Conservation (phyloP, 1,140 invertebrate genomes). For the Penaeus indicus region DNA sequence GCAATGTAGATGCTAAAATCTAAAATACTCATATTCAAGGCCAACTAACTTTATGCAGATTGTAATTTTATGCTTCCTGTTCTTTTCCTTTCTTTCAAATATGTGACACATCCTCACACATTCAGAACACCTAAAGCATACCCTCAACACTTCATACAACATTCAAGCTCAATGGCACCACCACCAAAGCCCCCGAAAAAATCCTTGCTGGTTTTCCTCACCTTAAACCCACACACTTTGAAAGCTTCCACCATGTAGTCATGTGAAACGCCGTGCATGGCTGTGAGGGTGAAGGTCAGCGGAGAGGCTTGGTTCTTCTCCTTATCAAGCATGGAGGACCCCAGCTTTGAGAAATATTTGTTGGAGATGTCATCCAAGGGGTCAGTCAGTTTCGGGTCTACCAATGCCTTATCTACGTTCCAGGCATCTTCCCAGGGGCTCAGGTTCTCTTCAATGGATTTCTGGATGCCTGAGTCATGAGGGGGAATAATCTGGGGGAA, state of each 20-base stretch:
- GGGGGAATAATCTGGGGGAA: conserved; percentile 87
- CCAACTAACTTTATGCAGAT: too few species aligned
- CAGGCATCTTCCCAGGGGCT: conserved; percentile 80
- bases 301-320: conserved; percentile 76
- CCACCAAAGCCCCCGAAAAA: too few species aligned
- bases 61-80: too few species aligned
- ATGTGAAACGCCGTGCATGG: conserved; percentile 98
- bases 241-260: conserved; percentile 84
- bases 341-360: conserved; percentile 79
- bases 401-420: conserved; percentile 72
- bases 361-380: conserved; percentile 75
- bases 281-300: conserved; percentile 89
- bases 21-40: too few species aligned
- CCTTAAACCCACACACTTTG: conserved; percentile 81
- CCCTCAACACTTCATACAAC: too few species aligned
- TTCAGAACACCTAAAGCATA: too few species aligned
- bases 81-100: too few species aligned
- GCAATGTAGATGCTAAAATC: too few species aligned
- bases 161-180: too few species aligned
- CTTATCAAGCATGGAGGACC: conserved; percentile 69
- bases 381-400: conserved; percentile 70
- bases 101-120: too few species aligned
- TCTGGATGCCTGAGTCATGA: conserved; percentile 89
- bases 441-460: conserved; percentile 83
- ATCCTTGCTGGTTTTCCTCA: conserved; percentile 68